phyloP scores from a whole-genome alignment of 2,888 invertebrate genomes.

The Limnephilus rhombicus region DNA sequence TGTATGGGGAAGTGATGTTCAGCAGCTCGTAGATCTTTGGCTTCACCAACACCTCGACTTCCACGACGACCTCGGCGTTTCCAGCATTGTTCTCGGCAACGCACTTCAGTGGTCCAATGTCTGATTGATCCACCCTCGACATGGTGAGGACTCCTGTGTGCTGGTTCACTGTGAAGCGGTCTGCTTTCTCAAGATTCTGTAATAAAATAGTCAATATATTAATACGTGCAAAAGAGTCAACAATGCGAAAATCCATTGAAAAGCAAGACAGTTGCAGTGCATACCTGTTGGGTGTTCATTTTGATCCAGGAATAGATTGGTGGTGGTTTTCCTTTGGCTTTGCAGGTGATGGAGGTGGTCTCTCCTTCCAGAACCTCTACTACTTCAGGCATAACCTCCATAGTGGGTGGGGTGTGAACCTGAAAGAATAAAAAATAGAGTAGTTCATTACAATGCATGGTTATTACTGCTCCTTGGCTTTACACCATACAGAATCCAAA shows the following conservation, averaged over 20 bases:
- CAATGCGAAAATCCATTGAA: not conserved
- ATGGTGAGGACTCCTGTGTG: slow-evolving; percentile 86
- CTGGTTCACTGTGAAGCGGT: slow-evolving; percentile 83
- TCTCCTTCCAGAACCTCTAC: slow-evolving; percentile 89
- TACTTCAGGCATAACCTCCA: slow-evolving; percentile 80
- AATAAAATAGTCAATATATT: not conserved
- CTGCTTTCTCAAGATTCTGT: slow-evolving; percentile 83
- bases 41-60: slow-evolving; percentile 85
- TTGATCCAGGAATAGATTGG: slow-evolving; percentile 92
- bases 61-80: slow-evolving; percentile 81
- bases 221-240: not conserved
- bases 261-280: not conserved
- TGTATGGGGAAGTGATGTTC: slow-evolving; percentile 84
- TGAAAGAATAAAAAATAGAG: slow-evolving; percentile 68
- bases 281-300: slow-evolving; percentile 80
- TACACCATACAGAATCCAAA: not conserved
- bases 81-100: slow-evolving; percentile 89
- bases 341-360: slow-evolving; percentile 85
- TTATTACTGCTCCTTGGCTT: not conserved
- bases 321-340: slow-evolving; percentile 89
- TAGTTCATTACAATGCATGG: not conserved
- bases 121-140: slow-evolving; percentile 85
- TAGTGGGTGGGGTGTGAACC: slow-evolving; percentile 87
- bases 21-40: slow-evolving; percentile 88
- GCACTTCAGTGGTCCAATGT: slow-evolving; percentile 89